Base-by-base conservation (phyloP, 1,140 invertebrate species). In the Coptotermes formosanus region DNA sequence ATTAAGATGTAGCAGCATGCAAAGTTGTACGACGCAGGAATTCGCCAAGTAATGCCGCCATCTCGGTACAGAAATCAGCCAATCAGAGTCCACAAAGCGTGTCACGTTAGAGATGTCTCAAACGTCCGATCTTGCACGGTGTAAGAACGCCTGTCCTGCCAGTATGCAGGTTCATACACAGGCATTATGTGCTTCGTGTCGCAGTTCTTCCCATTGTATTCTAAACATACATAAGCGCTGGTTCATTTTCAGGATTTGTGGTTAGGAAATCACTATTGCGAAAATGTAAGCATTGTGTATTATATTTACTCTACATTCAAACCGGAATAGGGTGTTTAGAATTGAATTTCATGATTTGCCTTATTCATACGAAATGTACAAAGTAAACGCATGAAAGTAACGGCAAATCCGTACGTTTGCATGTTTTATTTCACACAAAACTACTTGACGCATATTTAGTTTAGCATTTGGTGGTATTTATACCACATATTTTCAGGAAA, bases 11-110 rank as follows among this genome's bases (percentile, higher is more conserved):
- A 75, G n/a, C 8, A 30, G 64, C n/a, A 75, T 75, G 64, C 64
- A 75, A 75, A 75, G n/a, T n/a, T 30, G 64, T 30, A 75, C 64
- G 64, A 30, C 6, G 25, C n/a, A 75, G 64, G 64, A 75, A 75
- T 75, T 75, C 64, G 64, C 64, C 30, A 75, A n/a, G 64, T 75
- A 75, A 75, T 75, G 64, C 64, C 64, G 64, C 64, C 64, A 75
- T 75, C 64, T 30, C 64, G 64, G 64, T 30, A 11, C 64, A 14
- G 64, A 75, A n/a, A 75, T 75, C 64, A 75, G n/a, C 64, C 64
- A 75, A 75, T 75, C 64, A 75, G 64, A 75, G 25, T 14, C n/a
- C 64, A 75, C 64, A 75, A 16, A 75, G 64, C 64, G 64, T 75
- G 64, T 75, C 64, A 75, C 25, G 52, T 55, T 19, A 48, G 14